phyloP scores from a whole-genome alignment of 2,797 vertebrate genomes.

The Manis crassicaudata region DNA sequence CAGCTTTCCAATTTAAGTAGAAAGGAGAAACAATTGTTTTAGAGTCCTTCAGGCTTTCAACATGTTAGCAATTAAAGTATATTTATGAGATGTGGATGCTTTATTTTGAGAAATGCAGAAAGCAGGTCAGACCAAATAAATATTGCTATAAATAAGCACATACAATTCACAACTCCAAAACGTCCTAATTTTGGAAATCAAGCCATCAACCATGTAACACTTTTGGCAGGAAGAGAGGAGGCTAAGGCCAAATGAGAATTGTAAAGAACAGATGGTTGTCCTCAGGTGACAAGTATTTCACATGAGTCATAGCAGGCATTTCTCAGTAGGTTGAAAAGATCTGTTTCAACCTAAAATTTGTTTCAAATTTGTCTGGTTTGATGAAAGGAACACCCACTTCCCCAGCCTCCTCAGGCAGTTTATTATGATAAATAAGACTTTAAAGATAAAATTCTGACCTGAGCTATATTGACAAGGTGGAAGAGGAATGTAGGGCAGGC shows the following conservation, averaged over 20 bases:
- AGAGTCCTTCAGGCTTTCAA: neutral
- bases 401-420: neutral
- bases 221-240: neutral
- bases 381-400: neutral
- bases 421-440: neutral
- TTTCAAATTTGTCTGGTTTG: constrained; percentile 40
- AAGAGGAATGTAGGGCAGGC: neutral
- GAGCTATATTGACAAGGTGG: neutral
- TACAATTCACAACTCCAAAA: neutral
- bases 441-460: neutral
- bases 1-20: constrained; percentile 43
- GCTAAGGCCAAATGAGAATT: constrained; percentile 16
- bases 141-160: constrained; percentile 39
- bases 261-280: constrained; percentile 51
- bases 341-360: neutral
- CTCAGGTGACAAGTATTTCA: constrained; percentile 58
- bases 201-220: constrained; percentile 19
- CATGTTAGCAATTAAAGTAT: constrained; percentile 40
- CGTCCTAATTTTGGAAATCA: constrained; percentile 46
- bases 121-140: constrained; percentile 43
- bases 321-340: constrained; percentile 20
- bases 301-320: neutral
- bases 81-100: neutral
- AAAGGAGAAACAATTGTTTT: constrained; percentile 36
- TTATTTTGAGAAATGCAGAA: constrained; percentile 48